A percentile compares a stretch with the other conserved stretches of the same genome.
These are phyloP conservation scores for Cataglyphis rosenhaueri DNA, from an alignment of 2,888 invertebrate species.

Conservation along the genomic window DNA sequence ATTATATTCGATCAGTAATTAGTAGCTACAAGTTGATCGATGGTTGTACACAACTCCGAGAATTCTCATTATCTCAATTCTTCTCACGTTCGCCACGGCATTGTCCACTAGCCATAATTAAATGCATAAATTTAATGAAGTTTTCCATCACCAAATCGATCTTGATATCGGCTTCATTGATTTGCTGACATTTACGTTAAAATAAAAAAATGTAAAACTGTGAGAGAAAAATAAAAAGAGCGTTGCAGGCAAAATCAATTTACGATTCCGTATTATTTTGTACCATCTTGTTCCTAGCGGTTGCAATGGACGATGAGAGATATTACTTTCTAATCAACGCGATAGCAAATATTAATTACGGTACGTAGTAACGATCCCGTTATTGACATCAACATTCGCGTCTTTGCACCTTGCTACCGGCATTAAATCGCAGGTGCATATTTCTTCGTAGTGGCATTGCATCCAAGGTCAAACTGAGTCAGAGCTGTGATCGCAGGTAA, in stretches of 20 bases:
- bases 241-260: constrained; percentile 30
- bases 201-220: not conserved
- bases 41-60: constrained; percentile 62
- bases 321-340: constrained; percentile 30
- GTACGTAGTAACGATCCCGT: constrained; percentile 16
- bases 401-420: constrained; percentile 53
- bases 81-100: constrained; percentile 67
- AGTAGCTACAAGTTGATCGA: constrained; percentile 69
- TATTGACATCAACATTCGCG: constrained; percentile 46
- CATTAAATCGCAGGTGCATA: constrained; percentile 70
- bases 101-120: constrained; percentile 58
- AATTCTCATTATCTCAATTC: constrained; percentile 72
- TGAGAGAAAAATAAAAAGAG: not conserved
- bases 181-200: constrained; percentile 36
- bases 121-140: constrained; percentile 40
- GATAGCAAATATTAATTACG: constrained; percentile 20
- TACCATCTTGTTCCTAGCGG: not conserved
- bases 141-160: constrained; percentile 21
- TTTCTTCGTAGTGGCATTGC: constrained; percentile 69
- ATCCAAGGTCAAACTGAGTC: constrained; percentile 68
- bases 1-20: constrained; percentile 72
- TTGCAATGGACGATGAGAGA: constrained; percentile 22
- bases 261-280: constrained; percentile 23
- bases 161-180: constrained; percentile 26
- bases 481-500: constrained; percentile 62